Conservation (phyloP, 1,140 invertebrate genomes). For the Drosophila asahinai region DNA sequence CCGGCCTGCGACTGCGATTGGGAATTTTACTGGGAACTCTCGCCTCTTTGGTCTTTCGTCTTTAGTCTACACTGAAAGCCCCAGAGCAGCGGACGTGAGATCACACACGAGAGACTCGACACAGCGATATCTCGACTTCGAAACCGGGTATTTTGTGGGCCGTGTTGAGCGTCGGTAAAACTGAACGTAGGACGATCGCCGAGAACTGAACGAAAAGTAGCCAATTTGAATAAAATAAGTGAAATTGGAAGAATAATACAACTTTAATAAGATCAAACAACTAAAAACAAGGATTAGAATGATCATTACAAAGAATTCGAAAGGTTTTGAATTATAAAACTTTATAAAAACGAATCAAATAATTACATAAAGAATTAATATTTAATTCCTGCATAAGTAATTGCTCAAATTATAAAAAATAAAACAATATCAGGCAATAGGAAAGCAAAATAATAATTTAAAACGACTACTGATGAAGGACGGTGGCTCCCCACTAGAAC, state of each 20-base stretch:
- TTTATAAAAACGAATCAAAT: neutral
- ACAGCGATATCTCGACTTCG: constrained; percentile 11
- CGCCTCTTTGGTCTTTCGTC: constrained; percentile 29
- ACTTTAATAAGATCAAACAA: neutral
- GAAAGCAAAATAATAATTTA: too few relatives aligned
- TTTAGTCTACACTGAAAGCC: constrained; percentile 80
- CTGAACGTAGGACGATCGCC: constrained; percentile 15
- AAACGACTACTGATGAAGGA: neutral
- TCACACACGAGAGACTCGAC: constrained; percentile 27
- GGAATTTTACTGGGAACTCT: constrained; percentile 64
- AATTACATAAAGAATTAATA: neutral
- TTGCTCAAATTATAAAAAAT: too few relatives aligned
- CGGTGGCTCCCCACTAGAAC: neutral
- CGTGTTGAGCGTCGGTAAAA: constrained; percentile 45
- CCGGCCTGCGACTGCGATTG: constrained; percentile 53
- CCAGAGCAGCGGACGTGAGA: constrained; percentile 75
- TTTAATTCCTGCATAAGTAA: neutral
- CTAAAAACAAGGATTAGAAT: neutral
- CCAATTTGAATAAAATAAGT: constrained; percentile 36
- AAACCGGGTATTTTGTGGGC: constrained; percentile 36
- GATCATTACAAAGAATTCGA: neutral
- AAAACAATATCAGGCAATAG: too few relatives aligned
- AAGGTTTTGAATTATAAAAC: neutral
- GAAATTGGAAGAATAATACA: neutral
- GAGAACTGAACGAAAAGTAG: constrained; percentile 19